A percentile compares a stretch with the other conserved stretches of the same genome.
Evolutionary conservation across 2,113 vertebrate species (phyloP).

Genomic region (Pelvicachromis taeniatus): DNA sequence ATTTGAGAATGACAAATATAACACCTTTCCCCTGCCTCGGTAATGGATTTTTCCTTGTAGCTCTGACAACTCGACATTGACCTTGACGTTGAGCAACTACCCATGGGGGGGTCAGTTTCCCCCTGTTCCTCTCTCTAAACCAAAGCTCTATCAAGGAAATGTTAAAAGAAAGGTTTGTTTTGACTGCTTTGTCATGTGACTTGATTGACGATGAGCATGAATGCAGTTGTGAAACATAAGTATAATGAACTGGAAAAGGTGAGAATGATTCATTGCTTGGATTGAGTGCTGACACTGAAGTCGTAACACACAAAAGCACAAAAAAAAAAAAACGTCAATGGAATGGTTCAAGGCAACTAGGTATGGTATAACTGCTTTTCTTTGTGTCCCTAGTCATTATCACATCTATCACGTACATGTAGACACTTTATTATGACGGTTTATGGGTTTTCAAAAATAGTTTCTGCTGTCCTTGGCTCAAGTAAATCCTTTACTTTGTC

Average conservation of each 20-base stretch:
- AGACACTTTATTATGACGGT: background rate
- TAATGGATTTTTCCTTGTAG: constrained; percentile 51
- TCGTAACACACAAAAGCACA: background rate
- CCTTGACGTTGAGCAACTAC: constrained; percentile 32
- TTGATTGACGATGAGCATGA: background rate
- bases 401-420: background rate
- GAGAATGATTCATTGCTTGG: background rate
- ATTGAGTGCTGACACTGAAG: background rate
- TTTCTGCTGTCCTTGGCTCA: background rate
- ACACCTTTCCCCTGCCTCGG: constrained; percentile 17
- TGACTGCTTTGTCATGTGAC: background rate
- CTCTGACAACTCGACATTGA: constrained; percentile 31
- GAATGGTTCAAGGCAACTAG: background rate
- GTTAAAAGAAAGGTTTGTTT: background rate
- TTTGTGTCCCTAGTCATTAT: background rate
- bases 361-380: background rate
- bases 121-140: background rate
- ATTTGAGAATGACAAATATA: constrained; percentile 55
- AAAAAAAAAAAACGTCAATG: background rate
- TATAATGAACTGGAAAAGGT: background rate
- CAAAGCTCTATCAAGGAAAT: background rate
- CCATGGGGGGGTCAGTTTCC: constrained; percentile 7
- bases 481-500: background rate
- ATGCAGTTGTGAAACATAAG: background rate
- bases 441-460: background rate